Evolutionary conservation across 2,113 vertebrate species (phyloP), one percentile per base, ranked within the genome.

Genomic region (Eleginops maclovinus): DNA sequence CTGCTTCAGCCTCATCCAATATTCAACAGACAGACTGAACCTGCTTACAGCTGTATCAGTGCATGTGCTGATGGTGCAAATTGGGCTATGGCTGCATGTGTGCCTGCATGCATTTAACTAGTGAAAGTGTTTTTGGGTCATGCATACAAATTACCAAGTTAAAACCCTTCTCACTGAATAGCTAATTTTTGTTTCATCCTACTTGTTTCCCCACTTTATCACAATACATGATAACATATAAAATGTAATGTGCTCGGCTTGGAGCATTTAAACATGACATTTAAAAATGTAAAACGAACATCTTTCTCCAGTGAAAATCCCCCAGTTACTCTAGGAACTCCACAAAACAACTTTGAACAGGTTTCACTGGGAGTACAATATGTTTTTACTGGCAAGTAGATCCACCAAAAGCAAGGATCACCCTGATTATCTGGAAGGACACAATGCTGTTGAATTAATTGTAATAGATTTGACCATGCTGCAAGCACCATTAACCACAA

Each of bases 1-100:
- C 81, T 28, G 50, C 67, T 47, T 72, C 77, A 40, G 40, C 62
- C 61, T 86, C 88, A 89, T 85, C 67, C 70, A 87, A 40, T 85
- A 89, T 86, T 85, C 83, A 87, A 14, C 54, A 81, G 24, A 58
- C 61, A 24, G 4, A 50, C 11, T 7, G 43, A 76, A 60, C 44
- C 77, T 26, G 69, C 55, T 74, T 63, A 44, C 50, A 66, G 73
- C 40, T 17, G 44, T 11, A 56, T 62, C 72, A 16, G 2, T 31
- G 58, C 41, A 28, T 60, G 44, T 80, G 66, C 79, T 69, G 68
- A 82, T 49, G 47, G 54, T 26, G 54, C 72, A 46, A 24, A 71
- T 86, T 50, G 49, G 19, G 4, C 17, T 44, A 21, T n/a, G 51
- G 26, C n/a, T 40, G 17, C 11, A 40, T 41, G 16, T 49, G 64